Evolutionary conservation across 2,113 vertebrate species (phyloP).

Genomic region (Regulus satrapa): DNA sequence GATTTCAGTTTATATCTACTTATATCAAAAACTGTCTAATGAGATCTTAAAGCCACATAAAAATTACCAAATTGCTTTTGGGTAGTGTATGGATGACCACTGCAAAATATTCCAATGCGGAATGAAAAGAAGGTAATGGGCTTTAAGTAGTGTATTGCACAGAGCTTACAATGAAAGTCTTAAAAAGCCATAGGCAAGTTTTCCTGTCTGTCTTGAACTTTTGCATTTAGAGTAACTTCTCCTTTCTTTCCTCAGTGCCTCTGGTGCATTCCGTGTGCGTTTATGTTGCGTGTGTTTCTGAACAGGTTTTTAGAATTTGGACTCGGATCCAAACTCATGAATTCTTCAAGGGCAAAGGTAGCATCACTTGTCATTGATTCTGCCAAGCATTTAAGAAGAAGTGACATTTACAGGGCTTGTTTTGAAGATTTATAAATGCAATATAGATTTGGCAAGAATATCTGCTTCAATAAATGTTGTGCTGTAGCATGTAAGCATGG

Average conservation of each 20-base stretch:
- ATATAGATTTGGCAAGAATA: slow-evolving; percentile 51
- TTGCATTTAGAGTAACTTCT: neutral
- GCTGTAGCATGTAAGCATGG: slow-evolving; percentile 30
- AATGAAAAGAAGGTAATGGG: neutral
- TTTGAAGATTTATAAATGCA: slow-evolving; percentile 56
- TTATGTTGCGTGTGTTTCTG: neutral
- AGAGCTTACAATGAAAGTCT: neutral
- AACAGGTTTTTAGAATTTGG: slow-evolving; percentile 1
- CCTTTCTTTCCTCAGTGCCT: neutral
- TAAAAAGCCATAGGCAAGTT: neutral
- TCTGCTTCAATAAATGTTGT: slow-evolving; percentile 57
- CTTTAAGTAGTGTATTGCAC: neutral
- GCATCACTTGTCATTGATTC: slow-evolving; percentile 50
- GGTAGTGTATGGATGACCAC: neutral
- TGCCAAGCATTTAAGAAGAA: slow-evolving; percentile 50
- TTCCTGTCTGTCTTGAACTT: neutral
- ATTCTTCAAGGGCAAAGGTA: slow-evolving; percentile 42
- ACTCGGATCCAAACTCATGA: neutral
- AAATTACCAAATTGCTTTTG: neutral
- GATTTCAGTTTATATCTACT: neutral
- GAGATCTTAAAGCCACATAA: neutral
- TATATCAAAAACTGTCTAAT: neutral
- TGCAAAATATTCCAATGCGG: neutral
- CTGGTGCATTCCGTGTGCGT: neutral
- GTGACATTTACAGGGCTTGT: slow-evolving; percentile 65